Base-by-base conservation (phyloP, 2,888 invertebrate species). In the Hecatera dysodea region DNA sequence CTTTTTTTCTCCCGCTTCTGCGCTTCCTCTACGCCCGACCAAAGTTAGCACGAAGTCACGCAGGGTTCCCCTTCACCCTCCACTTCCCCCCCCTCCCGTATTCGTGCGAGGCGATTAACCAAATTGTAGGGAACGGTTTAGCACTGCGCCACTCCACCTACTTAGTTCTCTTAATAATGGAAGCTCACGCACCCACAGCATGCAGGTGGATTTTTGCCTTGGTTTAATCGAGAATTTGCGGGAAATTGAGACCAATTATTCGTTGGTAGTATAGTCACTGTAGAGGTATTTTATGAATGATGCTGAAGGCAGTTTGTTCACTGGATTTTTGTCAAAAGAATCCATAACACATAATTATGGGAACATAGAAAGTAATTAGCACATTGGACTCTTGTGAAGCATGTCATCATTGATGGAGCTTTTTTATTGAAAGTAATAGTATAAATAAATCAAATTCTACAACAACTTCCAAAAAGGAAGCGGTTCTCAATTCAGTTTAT, bases 71-170 rank as follows among this genome's bases (percentile, higher is more conserved):
- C 75, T 74, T 59, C 50, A 36, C 71, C 78, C 27, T 66, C 33
- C 60, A 53, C 77, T 27, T 39, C 50, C 8, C 19, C 57, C 22
- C 60, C 69, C 22, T 59, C 69, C 75, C 74, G 70, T 65, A 72
- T 83, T 82, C 87, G 87, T 87, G 88, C 83, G 89, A 86, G 88
- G 87, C 90, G 91, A 92, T 92, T 92, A 92, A 90, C 91, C 87
- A 92, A 93, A 92, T 93, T 92, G 92, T 90, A 88, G 90, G 88
- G 89, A 89, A 91, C 83, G 88, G 90, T 86, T 88, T 88, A 89
- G 91, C 90, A 91, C 80, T 92, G 91, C 91, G 90, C 88, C 83
- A 90, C 85, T 87, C 76, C 75, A 73, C 81, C 81, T 86, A 84
- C 82, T 86, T 86, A 85, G 78, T 64, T 72, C 83, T 79, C 73